Percentiles rank a stretch among this genome's conserved stretches.
phyloP scores from a whole-genome alignment of 1,140 invertebrate genomes.

The Atopsyche davidsoni region DNA sequence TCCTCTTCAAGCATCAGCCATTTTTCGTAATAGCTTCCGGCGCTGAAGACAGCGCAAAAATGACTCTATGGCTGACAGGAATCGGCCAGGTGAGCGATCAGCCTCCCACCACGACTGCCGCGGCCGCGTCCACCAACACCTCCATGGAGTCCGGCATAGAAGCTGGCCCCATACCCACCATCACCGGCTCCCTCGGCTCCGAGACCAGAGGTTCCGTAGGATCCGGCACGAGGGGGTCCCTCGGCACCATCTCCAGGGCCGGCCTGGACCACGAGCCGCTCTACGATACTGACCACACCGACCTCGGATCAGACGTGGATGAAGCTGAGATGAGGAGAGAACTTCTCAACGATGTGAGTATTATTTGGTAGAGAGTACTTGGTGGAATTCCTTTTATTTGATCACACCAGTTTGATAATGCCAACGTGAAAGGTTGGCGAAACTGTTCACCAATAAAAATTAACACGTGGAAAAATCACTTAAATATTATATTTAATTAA shows the following conservation, averaged over 20 bases:
- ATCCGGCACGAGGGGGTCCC: constrained; percentile 49
- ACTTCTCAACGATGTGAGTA: constrained; percentile 69
- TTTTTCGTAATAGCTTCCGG: too few relatives aligned
- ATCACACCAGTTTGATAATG: too few relatives aligned
- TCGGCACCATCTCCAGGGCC: constrained; percentile 54
- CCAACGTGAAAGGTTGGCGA: too few relatives aligned
- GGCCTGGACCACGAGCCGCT: constrained; percentile 51
- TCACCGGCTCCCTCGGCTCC: constrained; percentile 58
- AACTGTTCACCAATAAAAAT: too few relatives aligned
- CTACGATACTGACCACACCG: constrained; percentile 71
- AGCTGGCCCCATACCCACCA: constrained; percentile 57
- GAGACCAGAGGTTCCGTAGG: constrained; percentile 50
- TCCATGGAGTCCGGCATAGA: constrained; percentile 51
- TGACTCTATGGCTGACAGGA: constrained; percentile 45
- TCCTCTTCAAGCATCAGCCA: too few relatives aligned
- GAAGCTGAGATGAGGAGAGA: constrained; percentile 68
- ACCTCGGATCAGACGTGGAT: constrained; percentile 68
- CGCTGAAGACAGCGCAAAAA: constrained; percentile 16
- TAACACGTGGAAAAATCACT: too few relatives aligned
- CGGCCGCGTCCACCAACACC: constrained; percentile 44
- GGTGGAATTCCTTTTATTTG: constrained; percentile 7
- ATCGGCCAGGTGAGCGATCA: constrained; percentile 31
- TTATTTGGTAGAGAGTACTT: too few relatives aligned
- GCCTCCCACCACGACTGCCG: constrained; percentile 36
- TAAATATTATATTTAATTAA: too few relatives aligned